Evolutionary conservation across 2,797 vertebrate genomes (phyloP), one percentile per base, ranked within the genome.

Genomic region (Danio albolineatus): DNA sequence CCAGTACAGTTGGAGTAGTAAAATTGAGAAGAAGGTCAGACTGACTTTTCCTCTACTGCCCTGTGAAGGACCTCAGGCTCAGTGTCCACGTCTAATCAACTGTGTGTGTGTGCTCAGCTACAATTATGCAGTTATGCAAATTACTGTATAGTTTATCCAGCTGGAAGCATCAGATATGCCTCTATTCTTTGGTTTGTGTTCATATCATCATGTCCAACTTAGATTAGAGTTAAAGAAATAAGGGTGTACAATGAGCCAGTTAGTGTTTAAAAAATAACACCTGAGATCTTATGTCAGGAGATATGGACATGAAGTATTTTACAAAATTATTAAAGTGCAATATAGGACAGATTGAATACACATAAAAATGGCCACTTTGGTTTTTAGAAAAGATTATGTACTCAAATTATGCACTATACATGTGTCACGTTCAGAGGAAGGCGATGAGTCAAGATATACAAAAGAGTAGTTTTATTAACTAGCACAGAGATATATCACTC

Each of bases 1-100:
- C n/a, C n/a, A n/a, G 44, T 75, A 73, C 41, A 75, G 64, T 17
- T 73, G 53, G 38, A 64, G 10, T 17, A 59, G n/a, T 66, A 43
- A 39, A 81, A 28, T 64, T 16, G 21, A 75, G 44, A 79, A 81
- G 75, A 71, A 81, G 59, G 38, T 84, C 44, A 81, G 36, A 49
- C 43, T 64, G 17, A 67, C 2, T 28, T 48, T n/a, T 73, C 43
- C 16, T 73, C 16, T 36, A 46, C 19, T 60, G 48, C 39, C 19
- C 54, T 73, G 21, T 46, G 46, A 59, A 59, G 38, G 64, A 72
- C 66, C 43, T 74, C 21, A 83, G 38, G 65, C 44, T 65, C 28
- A 17, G 19, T 65, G 48, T 21, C 7, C 7, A 73, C 13, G 39
- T 72, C 60, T 76, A 80, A 73, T 77, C 38, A 77, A 28, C 67